Percentiles rank a stretch among this genome's conserved stretches.
These are phyloP conservation scores for Labeo rohita DNA, from an alignment of 2,113 vertebrate genomes.

Conservation along the genomic window DNA sequence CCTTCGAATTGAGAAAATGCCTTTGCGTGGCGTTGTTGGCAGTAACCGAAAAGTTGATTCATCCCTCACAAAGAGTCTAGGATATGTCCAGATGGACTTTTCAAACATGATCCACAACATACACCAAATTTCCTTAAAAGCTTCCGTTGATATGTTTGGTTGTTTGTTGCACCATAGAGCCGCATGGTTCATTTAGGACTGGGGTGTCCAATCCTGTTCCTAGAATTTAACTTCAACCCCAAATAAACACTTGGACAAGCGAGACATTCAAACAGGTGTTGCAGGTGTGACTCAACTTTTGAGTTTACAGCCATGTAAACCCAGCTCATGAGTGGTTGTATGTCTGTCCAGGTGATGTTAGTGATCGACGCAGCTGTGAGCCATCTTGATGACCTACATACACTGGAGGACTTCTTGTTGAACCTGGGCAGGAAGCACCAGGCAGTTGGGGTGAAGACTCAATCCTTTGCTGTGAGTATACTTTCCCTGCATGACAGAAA, in stretches of 20 bases:
- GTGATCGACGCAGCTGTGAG: slow-evolving; percentile 92
- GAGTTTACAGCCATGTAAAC: neutral
- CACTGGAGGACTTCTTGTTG: slow-evolving; percentile 87
- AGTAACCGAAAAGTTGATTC: neutral
- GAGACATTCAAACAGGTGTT: neutral
- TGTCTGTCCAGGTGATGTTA: slow-evolving; percentile 86
- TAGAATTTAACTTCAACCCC: neutral
- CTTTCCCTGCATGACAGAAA: neutral
- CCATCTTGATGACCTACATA: slow-evolving; percentile 87
- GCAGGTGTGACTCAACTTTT: neutral
- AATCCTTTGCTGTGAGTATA: slow-evolving; percentile 87
- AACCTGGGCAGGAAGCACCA: slow-evolving; percentile 90
- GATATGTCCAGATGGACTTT: neutral
- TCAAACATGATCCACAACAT: neutral
- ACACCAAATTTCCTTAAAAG: neutral
- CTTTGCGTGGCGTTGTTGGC: neutral
- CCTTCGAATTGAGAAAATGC: neutral
- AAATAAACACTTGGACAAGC: neutral
- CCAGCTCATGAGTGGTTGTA: neutral
- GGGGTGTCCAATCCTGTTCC: neutral
- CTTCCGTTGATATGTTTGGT: neutral
- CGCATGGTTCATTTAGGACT: neutral
- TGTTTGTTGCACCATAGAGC: neutral
- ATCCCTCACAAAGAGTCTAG: neutral
- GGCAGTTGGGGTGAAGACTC: slow-evolving; percentile 85